A percentile compares a stretch with the other conserved stretches of the same genome.
Evolutionary conservation across 2,888 invertebrate species (phyloP).

Genomic region (Cerastis rubricosa): DNA sequence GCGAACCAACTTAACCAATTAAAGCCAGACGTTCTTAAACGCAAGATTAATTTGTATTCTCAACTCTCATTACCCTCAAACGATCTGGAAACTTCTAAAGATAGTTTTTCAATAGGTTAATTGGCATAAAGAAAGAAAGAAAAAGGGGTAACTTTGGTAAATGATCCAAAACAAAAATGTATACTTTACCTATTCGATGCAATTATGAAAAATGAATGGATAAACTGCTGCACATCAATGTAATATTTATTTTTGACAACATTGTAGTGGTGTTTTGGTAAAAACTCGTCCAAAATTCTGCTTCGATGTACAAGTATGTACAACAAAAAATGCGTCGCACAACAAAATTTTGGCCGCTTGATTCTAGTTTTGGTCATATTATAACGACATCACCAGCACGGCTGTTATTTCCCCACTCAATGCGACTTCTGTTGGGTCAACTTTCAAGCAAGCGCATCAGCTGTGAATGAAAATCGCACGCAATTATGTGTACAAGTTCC

Average conservation of each 20-base stretch:
- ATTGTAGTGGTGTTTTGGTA: background rate
- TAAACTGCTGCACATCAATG: background rate
- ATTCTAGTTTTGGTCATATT: background rate
- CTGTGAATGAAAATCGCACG: constrained; percentile 62
- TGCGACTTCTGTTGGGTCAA: background rate
- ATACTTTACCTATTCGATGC: background rate
- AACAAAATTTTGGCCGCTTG: background rate
- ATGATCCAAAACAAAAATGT: too few species aligned
- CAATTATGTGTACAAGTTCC: constrained; percentile 66
- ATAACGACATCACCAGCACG: background rate
- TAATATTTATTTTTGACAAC: background rate
- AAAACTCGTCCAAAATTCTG: background rate
- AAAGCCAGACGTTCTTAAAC: constrained; percentile 59
- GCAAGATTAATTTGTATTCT: constrained; percentile 64
- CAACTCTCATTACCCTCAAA: constrained; percentile 58
- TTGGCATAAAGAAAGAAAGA: background rate
- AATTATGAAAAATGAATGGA: background rate
- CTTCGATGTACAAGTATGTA: too few species aligned
- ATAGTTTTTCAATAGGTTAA: constrained; percentile 51
- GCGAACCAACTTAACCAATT: constrained; percentile 56
- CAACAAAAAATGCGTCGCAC: background rate
- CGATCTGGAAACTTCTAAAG: constrained; percentile 48
- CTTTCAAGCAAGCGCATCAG: background rate
- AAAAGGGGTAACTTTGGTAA: too few species aligned
- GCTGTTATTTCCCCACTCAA: background rate